Percentiles rank a stretch among this genome's conserved stretches.
phyloP scores from a whole-genome alignment of 2,797 vertebrate genomes.

The Bryconaethiops microstoma region DNA sequence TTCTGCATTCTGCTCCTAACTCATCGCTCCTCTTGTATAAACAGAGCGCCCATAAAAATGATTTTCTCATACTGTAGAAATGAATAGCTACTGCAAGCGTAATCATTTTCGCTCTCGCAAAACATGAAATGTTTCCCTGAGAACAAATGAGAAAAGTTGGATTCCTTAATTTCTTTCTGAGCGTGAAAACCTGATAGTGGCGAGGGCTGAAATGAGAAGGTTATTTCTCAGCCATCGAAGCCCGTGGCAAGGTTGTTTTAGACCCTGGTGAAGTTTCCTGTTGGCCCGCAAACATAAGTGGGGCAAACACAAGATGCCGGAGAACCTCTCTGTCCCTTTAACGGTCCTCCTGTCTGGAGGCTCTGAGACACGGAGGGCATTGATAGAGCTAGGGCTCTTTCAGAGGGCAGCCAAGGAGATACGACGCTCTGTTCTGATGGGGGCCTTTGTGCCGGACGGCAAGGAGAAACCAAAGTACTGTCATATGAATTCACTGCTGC shows the following conservation, averaged over 20 bases:
- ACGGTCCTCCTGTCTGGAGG: slow-evolving; percentile 50
- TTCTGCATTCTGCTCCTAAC: not conserved
- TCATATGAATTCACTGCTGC: not conserved
- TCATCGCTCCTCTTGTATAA: not conserved
- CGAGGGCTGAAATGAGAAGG: slow-evolving; percentile 42
- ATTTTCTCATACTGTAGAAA: not conserved
- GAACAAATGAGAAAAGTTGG: not conserved
- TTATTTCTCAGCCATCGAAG: slow-evolving; percentile 44
- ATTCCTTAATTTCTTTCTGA: slow-evolving; percentile 33
- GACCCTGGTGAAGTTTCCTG: slow-evolving; percentile 40
- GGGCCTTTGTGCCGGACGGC: slow-evolving; percentile 35
- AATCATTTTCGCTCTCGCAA: not conserved
- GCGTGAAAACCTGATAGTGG: slow-evolving; percentile 10
- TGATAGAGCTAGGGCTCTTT: slow-evolving; percentile 47
- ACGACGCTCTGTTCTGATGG: slow-evolving; percentile 8
- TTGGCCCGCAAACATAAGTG: slow-evolving; percentile 43
- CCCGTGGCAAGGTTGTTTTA: slow-evolving; percentile 59
- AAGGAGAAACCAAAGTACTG: slow-evolving; percentile 38
- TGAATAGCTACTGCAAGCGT: not conserved
- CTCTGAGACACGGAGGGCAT: slow-evolving; percentile 47
- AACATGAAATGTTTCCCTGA: slow-evolving; percentile 7
- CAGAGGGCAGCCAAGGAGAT: slow-evolving; percentile 52
- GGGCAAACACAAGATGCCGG: slow-evolving; percentile 46
- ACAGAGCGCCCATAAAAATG: not conserved
- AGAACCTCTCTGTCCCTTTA: slow-evolving; percentile 46